phyloP scores from a whole-genome alignment of 2,797 vertebrate genomes.

The Gobio occitaniae region DNA sequence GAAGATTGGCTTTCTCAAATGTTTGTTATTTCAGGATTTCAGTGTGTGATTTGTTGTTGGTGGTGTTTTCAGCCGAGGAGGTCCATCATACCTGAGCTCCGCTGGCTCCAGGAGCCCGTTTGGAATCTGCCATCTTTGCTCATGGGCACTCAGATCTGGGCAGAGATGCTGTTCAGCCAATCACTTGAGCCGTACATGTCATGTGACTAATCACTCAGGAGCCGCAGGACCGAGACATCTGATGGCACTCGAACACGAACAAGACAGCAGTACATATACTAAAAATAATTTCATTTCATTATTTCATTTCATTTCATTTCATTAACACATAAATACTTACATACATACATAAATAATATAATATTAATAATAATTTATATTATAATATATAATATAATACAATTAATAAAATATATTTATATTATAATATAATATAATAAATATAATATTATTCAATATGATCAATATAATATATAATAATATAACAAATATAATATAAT shows the following conservation, averaged over 20 bases:
- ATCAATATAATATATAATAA: too few relatives aligned
- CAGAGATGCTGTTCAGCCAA: not conserved
- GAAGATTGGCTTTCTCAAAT: conserved; percentile 3
- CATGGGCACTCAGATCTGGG: conserved; percentile 9
- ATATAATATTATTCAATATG: too few relatives aligned
- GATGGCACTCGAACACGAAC: not conserved
- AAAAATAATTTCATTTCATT: too few relatives aligned
- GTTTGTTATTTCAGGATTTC: not conserved
- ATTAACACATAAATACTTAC: too few relatives aligned
- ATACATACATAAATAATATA: too few relatives aligned
- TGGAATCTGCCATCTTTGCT: conserved; percentile 4
- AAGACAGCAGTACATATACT: not conserved
- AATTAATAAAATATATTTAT: too few relatives aligned
- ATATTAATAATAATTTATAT: too few relatives aligned
- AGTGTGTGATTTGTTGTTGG: not conserved
- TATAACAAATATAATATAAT: too few relatives aligned
- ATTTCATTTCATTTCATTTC: too few relatives aligned
- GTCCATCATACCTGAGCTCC: not conserved
- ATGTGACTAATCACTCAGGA: conserved; percentile 19
- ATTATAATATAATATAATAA: too few relatives aligned
- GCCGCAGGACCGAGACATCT: not conserved
- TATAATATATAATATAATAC: too few relatives aligned
- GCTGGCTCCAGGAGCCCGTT: not conserved
- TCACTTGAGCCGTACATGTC: not conserved
- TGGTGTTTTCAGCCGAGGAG: not conserved